Percentiles rank a stretch among this genome's conserved stretches.
These are phyloP conservation scores for Xenopus petersii DNA, from an alignment of 2,797 vertebrate species.

Conservation along the genomic window DNA sequence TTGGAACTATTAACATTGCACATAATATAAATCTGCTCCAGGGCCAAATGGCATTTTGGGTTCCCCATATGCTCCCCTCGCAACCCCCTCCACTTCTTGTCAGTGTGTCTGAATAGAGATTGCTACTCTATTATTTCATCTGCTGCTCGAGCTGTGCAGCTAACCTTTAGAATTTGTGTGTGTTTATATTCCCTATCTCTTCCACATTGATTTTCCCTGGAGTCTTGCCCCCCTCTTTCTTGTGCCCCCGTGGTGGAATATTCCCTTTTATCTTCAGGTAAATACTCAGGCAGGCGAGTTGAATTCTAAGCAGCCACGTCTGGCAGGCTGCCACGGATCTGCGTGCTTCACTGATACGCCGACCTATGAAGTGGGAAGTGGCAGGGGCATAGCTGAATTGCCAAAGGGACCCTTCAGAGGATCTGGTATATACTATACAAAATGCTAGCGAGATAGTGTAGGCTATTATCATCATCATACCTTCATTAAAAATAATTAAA, in stretches of 20 bases:
- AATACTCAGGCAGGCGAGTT: constrained; percentile 9
- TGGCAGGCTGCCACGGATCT: neutral
- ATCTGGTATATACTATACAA: no score
- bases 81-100: constrained; percentile 25
- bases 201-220: constrained; percentile 42
- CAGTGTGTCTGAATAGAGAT: constrained; percentile 29
- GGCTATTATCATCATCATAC: no score
- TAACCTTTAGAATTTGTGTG: constrained; percentile 37
- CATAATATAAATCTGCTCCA: constrained; percentile 5
- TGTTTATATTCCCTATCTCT: constrained; percentile 38
- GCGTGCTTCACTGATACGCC: neutral
- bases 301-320: constrained; percentile 9
- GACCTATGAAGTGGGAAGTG: constrained; percentile 3
- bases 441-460: no score
- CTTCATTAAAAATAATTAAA: no score
- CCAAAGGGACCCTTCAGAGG: no score
- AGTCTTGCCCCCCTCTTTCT: constrained; percentile 1
- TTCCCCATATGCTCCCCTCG: constrained; percentile 4
- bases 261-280: constrained; percentile 28
- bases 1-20: neutral
- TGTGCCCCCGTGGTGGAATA: constrained; percentile 11
- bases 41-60: accelerated
- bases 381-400: no score
- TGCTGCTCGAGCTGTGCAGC: constrained; percentile 17
- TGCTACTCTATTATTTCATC: constrained; percentile 35